A percentile compares a stretch with the other conserved stretches of the same genome.
Evolutionary conservation across 23 tunicate genomes (phyloP).

Genomic region (Styela clava): DNA sequence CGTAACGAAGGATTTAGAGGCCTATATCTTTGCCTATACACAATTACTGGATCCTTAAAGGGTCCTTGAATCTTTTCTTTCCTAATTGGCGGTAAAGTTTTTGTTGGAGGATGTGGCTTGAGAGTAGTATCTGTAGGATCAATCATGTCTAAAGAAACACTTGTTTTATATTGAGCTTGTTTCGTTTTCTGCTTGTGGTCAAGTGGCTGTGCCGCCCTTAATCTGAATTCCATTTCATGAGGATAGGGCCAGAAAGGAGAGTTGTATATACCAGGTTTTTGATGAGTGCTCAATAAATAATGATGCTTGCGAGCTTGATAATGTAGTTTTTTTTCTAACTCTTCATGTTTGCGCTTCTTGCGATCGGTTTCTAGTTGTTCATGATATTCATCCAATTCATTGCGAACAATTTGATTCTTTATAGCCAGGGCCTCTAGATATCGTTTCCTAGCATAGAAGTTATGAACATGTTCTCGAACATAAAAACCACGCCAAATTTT

Average conservation of each 20-base stretch:
- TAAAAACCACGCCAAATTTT: constrained; percentile 84
- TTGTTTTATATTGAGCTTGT: neutral
- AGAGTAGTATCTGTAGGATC: constrained; percentile 21
- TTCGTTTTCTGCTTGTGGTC: constrained; percentile 8
- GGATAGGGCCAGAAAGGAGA: constrained; percentile 63
- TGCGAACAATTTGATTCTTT: constrained; percentile 69
- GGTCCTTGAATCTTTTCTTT: constrained; percentile 71
- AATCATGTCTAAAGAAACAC: constrained; percentile 14
- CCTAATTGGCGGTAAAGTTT: constrained; percentile 41
- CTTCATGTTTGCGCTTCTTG: constrained; percentile 29
- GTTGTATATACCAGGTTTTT: constrained; percentile 77
- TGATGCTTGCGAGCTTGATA: constrained; percentile 69
- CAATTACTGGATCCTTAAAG: constrained; percentile 52
- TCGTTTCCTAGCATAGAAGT: constrained; percentile 87
- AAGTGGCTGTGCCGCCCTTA: constrained; percentile 49
- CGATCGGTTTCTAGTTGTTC: constrained; percentile 38
- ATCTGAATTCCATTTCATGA: constrained; percentile 67
- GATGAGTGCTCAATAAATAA: constrained; percentile 84
- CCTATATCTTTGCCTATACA: constrained; percentile 61
- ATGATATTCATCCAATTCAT: constrained; percentile 51
- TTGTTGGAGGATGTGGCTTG: constrained; percentile 38
- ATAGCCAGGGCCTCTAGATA: constrained; percentile 73
- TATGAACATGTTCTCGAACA: constrained; percentile 66
- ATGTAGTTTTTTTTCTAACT: constrained; percentile 40
- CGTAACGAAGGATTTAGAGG: constrained; percentile 69